These are phyloP conservation scores for Andrena praecox DNA, from an alignment of 2,888 invertebrate genomes.

Conservation along the genomic window DNA sequence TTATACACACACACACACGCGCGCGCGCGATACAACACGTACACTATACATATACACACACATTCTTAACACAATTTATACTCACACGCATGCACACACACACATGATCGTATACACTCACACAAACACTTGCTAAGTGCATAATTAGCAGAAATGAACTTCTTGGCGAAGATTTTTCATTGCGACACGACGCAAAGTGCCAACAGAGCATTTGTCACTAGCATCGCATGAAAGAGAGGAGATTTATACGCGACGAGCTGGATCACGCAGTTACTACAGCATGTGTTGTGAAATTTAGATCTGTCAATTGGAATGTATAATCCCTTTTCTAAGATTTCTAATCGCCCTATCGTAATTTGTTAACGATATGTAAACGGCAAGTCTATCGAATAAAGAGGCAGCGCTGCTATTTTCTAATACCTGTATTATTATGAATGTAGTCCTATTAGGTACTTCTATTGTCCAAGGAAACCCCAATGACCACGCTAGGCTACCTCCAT, in stretches of 20 bases:
- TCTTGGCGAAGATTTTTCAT: conserved; percentile 6
- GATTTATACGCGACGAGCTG: background rate
- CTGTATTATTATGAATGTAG: conserved; percentile 6
- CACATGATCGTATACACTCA: background rate
- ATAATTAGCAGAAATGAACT: background rate
- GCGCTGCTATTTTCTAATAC: conserved; percentile 65
- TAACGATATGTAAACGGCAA: conserved; percentile 36
- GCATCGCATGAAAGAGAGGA: background rate
- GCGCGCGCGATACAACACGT: background rate
- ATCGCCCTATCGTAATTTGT: conserved; percentile 16
- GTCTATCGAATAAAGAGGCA: conserved; percentile 61
- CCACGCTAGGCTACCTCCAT: background rate
- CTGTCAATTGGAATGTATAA: conserved; percentile 13
- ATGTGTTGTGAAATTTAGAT: background rate
- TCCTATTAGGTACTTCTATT: background rate
- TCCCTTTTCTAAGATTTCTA: conserved; percentile 43
- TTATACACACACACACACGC: conserved; percentile 19
- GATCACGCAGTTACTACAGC: conserved; percentile 9
- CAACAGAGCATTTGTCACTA: conserved; percentile 11
- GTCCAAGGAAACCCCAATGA: background rate
- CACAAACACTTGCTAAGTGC: background rate
- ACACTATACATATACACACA: conserved; percentile 4
- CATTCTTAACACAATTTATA: conserved; percentile 2
- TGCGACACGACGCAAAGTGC: conserved; percentile 3
- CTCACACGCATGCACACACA: background rate